These are phyloP conservation scores for Eriosoma lanigerum DNA, from an alignment of 1,140 invertebrate species.

Conservation along the genomic window DNA sequence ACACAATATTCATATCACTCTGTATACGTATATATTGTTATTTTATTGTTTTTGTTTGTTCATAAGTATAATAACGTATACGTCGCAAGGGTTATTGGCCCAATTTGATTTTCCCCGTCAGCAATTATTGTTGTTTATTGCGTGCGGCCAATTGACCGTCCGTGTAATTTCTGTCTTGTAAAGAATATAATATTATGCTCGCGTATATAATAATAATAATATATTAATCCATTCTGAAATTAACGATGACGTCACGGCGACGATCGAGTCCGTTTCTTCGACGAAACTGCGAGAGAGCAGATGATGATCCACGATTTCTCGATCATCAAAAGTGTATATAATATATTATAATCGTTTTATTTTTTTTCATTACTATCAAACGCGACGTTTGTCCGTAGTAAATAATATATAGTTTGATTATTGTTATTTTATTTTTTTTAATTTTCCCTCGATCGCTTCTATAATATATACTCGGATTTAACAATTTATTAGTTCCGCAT, in stretches of 20 bases:
- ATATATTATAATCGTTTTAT: too few relatives aligned
- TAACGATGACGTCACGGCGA: neutral
- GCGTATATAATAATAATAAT: too few relatives aligned
- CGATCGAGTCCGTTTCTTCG: neutral
- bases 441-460: neutral
- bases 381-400: too few relatives aligned
- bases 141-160: neutral
- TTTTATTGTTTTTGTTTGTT: too few relatives aligned
- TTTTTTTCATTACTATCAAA: too few relatives aligned
- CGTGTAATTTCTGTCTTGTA: neutral
- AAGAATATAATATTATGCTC: neutral
- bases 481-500: constrained; percentile 36
- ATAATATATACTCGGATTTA: neutral
- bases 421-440: neutral
- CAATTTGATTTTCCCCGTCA: neutral
- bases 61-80: too few relatives aligned
- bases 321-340: too few relatives aligned
- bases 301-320: too few relatives aligned
- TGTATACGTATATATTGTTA: too few relatives aligned
- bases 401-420: neutral
- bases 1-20: too few relatives aligned
- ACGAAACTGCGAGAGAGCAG: neutral
- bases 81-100: constrained; percentile 16
- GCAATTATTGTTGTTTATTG: neutral
- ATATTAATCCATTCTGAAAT: neutral